Evolutionary conservation across 2,113 vertebrate species (phyloP), one percentile per base, ranked within the genome.

Genomic region (Marmota flaviventris): DNA sequence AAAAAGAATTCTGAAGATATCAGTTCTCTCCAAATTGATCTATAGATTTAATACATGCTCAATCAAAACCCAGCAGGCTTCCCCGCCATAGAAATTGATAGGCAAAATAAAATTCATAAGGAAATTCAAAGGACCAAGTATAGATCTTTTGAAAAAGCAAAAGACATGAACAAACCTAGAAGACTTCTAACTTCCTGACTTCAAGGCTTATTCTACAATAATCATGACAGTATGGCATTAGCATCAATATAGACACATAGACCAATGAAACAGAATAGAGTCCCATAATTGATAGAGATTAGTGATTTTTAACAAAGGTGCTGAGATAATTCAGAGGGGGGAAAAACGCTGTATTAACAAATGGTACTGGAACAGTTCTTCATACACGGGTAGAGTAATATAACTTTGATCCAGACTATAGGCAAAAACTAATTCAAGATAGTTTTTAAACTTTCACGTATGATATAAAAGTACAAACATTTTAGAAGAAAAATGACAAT

Each of bases 351-450:
- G 5, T 45, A 6, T 6, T 16, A 72, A 48, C 10, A 53, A 39
- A 76, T 53, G 65, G 4, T 90, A 39, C 17, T 70, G 29, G 8
- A 92, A 94, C 7, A 4, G 13, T 48, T 95, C 42, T 89, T 92
- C 58, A 78, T 53, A 83, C 5, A 45, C 8, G 0, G 12, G 48
- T 37, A 4, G 29, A 13, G 5, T 61, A 65, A 87, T 79, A 79
- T 14, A 91, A 70, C 61, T 81, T 85, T 92, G 58, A 89, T 81
- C 29, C 58, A 82, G 51, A 89, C 24, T n/a, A 58, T 6, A 63
- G 58, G 32, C 58, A 65, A 92, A 77, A 34, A 85, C 75, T 70
- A 82, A 92, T 20, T 95, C 39, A 73, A 95, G 89, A 5, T 42
- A 42, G 42, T 42, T 42, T 42, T 1, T 6, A 42, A 42, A 42